Evolutionary conservation across 2,113 vertebrate species (phyloP).

Genomic region (Sphaerodactylus townsendi): DNA sequence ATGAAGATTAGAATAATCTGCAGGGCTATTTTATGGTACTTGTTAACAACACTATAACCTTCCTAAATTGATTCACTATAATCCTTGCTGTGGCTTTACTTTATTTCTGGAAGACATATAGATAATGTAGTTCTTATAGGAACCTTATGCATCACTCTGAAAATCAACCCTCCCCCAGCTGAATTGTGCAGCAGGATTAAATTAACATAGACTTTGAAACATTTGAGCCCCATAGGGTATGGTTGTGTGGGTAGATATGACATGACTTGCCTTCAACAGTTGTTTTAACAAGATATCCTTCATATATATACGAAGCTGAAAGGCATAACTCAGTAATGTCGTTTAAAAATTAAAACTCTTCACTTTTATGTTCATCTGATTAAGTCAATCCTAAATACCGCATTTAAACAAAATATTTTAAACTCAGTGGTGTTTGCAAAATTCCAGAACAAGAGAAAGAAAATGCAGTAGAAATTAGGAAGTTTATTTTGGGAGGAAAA

Average conservation of each 20-base stretch:
- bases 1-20: conserved; percentile 64
- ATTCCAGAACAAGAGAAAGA: conserved; percentile 1
- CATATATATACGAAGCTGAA: conserved; percentile 66
- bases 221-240: conserved; percentile 71
- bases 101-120: conserved; percentile 71
- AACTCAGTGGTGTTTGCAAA: conserved; percentile 49
- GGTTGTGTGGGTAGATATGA: conserved; percentile 68
- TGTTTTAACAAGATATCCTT: conserved; percentile 80
- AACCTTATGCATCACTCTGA: conserved; percentile 63
- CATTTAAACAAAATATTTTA: conserved; percentile 66
- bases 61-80: conserved; percentile 73
- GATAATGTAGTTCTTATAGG: conserved; percentile 66
- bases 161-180: conserved; percentile 24
- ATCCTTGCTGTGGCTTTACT: conserved; percentile 61
- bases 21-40: conserved; percentile 67
- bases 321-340: conserved; percentile 74
- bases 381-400: conserved; percentile 70
- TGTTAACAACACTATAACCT: conserved; percentile 74
- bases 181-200: conserved; percentile 67
- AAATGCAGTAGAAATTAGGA: no score
- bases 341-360: conserved; percentile 73
- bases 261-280: conserved; percentile 75
- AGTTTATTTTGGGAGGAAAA: no score
- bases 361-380: conserved; percentile 82
- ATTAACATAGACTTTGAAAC: conserved; percentile 73